Evolutionary conservation across 2,113 vertebrate genomes (phyloP).

Genomic region (Tiliqua scincoides): DNA sequence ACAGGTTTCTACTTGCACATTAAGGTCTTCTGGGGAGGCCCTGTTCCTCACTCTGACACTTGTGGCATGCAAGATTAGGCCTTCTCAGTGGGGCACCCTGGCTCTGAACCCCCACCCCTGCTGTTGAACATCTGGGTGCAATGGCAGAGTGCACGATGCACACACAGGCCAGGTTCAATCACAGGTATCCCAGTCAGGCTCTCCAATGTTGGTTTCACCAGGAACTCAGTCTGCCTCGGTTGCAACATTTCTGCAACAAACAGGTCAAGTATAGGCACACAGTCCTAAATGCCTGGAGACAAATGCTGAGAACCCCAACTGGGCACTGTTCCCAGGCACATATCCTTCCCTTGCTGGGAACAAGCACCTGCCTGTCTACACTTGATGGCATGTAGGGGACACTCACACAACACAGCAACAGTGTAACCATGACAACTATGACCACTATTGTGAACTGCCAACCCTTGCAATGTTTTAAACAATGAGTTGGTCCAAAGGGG

Average conservation of each 20-base stretch:
- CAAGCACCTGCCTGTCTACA: neutral
- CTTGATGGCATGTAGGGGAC: no score
- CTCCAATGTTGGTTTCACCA: neutral
- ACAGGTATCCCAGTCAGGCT: no score
- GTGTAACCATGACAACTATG: neutral
- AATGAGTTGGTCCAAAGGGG: neutral
- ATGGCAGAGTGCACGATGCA: no score
- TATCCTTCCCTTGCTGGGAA: neutral
- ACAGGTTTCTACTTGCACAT: no score
- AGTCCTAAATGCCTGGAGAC: no score
- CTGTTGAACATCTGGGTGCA: no score
- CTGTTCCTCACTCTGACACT: no score
- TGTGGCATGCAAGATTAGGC: no score
- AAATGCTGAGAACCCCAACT: neutral
- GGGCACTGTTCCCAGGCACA: neutral
- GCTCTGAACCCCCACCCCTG: no score
- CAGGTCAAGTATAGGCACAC: neutral
- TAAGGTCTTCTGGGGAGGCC: no score
- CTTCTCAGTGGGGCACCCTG: no score
- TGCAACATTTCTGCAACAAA: neutral
- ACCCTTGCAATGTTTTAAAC: neutral
- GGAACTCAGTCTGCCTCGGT: neutral
- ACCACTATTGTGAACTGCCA: neutral
- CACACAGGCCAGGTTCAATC: neutral
- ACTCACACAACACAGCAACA: neutral